Percentiles rank a stretch among this genome's conserved stretches.
Evolutionary conservation across 2,113 vertebrate species (phyloP).

Genomic region (Regulus satrapa): DNA sequence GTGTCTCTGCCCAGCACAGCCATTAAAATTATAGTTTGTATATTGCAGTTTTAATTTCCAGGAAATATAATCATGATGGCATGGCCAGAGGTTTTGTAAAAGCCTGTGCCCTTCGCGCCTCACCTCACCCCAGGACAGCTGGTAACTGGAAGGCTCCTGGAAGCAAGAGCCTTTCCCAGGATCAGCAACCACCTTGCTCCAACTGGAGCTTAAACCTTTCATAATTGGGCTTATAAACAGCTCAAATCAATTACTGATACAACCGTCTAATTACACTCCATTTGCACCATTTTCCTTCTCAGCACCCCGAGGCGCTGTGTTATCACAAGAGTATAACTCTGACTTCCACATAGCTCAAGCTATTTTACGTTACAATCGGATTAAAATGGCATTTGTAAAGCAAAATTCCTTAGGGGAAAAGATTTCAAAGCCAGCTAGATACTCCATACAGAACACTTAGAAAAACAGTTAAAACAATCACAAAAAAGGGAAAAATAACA

Average conservation of each 20-base stretch:
- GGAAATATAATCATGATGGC: neutral
- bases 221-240: neutral
- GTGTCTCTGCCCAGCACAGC: neutral
- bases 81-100: neutral
- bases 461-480: neutral
- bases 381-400: neutral
- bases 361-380: neutral
- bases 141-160: conserved; percentile 64
- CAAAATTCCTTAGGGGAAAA: neutral
- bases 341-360: neutral
- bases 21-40: neutral
- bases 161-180: conserved; percentile 73
- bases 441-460: neutral
- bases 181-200: conserved; percentile 74
- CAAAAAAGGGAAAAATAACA: neutral
- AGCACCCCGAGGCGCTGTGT: neutral
- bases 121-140: neutral
- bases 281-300: neutral
- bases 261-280: neutral
- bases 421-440: neutral
- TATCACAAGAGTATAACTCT: neutral
- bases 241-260: neutral
- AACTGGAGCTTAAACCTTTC: conserved; percentile 65
- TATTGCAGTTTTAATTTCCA: neutral
- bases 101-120: conserved; percentile 5